Base-by-base conservation (phyloP, 2,888 invertebrate genomes). In the Vandiemenella viatica region DNA sequence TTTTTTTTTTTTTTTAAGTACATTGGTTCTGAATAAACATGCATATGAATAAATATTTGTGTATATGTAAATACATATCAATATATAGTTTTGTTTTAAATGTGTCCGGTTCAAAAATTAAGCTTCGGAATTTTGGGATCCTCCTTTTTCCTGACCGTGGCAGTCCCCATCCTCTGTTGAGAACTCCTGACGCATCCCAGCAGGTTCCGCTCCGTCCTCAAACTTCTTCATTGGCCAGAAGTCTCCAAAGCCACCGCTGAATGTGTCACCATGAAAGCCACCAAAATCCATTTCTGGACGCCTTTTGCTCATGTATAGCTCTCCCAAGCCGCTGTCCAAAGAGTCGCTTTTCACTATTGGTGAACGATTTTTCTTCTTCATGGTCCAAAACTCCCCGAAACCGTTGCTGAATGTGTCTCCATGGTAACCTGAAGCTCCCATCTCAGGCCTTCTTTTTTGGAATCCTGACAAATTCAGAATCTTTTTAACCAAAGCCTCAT, bases 201-300 rank as follows among this genome's bases (percentile, higher is more conserved):
- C n/a, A n/a, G 32, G 32, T 32, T 32, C 13, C 13, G 32, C 32
- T 32, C n/a, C 32, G 10, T 10, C n/a, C 32, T n/a, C 10, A 13
- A 10, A 46, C 37, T 61, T 60, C 50, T 59, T 60, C 59, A 63
- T 60, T 5, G 61, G 58, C 45, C 58, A 59, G 50, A 63, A 63
- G 41, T 62, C 59, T 6, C 63, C 63, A 45, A 63, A 63, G 0
- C 61, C 62, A 17, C 57, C 53, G 20, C 58, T 57, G 43, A 63
- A 64, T 1, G 61, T 61, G 48, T 65, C 64, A 1, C 62, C 62
- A 51, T 64, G 61, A 48, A 64, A 63, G 3, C 63, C 64, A 17
- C 57, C 55, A 4, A 60, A 55, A 43, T 58, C 59, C 56, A 59
- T 58, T 47, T 59, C 59, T 1, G 61, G 59, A 15, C 54, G 49